Base-by-base conservation (phyloP, 2,797 vertebrate genomes). In the Leuciscus waleckii region DNA sequence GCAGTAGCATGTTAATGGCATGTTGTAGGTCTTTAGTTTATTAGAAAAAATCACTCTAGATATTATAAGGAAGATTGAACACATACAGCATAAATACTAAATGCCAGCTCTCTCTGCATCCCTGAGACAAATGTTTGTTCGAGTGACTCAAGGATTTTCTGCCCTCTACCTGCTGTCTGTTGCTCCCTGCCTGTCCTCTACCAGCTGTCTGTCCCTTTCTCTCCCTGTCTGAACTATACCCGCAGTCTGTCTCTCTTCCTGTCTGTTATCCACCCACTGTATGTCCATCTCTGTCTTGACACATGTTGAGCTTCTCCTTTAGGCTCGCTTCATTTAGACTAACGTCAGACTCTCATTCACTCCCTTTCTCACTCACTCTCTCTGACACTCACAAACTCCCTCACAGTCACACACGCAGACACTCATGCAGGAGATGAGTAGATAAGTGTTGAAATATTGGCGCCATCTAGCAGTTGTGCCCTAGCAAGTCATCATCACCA, bases 401-500 rank as follows among this genome's bases (percentile, higher is more conserved):
- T 68, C 79, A 78, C 85, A 69, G 43, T 74, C 63, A 77, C 83
- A 68, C 74, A 70, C 23, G 5, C 63, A n/a, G 70, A 86, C 79
- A 86, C 85, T 70, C 75, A 79, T 23, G 54, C 84, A 67, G 77
- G 65, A 85, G 75, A 85, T 73, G 68, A 85, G 58, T 74, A 74
- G 56, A 85, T 78, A 85, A 69, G 84, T 85, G 84, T 85, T 80
- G 77, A 85, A 85, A 80, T 73, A 29, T 79, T 85, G 77, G 84
- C 84, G 84, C 84, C 84, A 85, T 85, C 84, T 85, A 80, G 84
- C 84, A 85, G 84, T 85, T 73, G 76, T 79, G 56, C 78, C 56
- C 17, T 43, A 51, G 56, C 43, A 80, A 80, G 68, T 80, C 56
- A 43, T 71, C 26, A 19, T 85, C 83, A 54, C 84, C 77, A 85